Evolutionary conservation across 2,113 vertebrate genomes (phyloP), one percentile per base, ranked within the genome.

Genomic region (Tonatia bakeri): DNA sequence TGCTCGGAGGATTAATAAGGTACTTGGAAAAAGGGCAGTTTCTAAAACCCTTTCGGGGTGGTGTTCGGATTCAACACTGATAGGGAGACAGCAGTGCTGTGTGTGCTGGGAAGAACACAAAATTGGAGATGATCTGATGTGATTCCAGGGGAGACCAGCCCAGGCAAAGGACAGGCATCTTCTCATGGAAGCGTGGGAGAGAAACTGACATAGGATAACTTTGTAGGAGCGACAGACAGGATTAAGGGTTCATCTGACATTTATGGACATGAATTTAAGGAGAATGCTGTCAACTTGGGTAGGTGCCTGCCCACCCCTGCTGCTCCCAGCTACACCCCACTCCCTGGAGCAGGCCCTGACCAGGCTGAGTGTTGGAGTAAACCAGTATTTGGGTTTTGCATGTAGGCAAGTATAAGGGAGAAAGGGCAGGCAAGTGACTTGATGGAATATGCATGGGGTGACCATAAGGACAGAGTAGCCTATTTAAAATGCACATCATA

Each of bases 1-100:
- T 65, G 85, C 94, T 88, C 65, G 90, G 75, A 88, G 50, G 82
- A 88, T 94, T 72, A 70, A 77, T 67, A 84, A 80, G 56, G 69
- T 96, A 54, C 69, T 52, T 10, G 7, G 90, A 4, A 43, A 87
- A 89, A 80, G 79, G 87, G 56, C 92, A 40, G 16, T 84, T 84
- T 87, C 88, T 97, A 59, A 90, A 96, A 80, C n/a, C 12, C n/a
- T n/a, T n/a, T n/a, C n/a, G n/a, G n/a, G n/a, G 0, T 26, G 54
- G 65, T 81, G 45, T 85, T 94, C 92, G 56, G 73, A 84, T 95
- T 90, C 47, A 40, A 7, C 79, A 28, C 16, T 10, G 95, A 67
- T 5, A 38, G 40, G 36, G 36, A 90, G 73, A 61, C 81, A 69
- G 80, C 0, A 6, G 64, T n/a, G 64, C 70, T 36, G 28, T 13